Conservation (phyloP, 2,888 invertebrate species). For the Creontiades dilutus region DNA sequence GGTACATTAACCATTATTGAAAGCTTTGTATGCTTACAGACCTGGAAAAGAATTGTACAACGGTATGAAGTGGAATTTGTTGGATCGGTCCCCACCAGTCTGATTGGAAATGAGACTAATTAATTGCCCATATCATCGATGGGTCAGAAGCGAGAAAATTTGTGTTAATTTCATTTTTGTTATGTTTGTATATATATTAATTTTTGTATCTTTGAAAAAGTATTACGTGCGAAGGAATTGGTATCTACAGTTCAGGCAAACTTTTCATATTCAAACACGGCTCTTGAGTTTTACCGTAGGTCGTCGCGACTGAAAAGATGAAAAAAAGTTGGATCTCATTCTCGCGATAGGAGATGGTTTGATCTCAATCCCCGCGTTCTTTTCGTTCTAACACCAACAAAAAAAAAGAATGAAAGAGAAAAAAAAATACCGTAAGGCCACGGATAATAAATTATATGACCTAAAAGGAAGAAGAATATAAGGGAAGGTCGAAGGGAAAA, state of each 20-base stretch:
- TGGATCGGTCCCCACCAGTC: too few relatives aligned
- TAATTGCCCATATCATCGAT: too few relatives aligned
- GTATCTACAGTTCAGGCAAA: background rate
- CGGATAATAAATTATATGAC: slow-evolving; percentile 61
- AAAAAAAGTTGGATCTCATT: slow-evolving; percentile 28
- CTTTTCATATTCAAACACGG: background rate
- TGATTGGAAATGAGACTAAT: too few relatives aligned
- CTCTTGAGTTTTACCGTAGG: background rate
- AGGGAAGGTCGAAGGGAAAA: slow-evolving; percentile 50
- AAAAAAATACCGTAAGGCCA: slow-evolving; percentile 5
- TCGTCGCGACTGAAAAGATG: background rate
- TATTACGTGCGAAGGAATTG: background rate
- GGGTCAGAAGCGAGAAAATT: too few relatives aligned
- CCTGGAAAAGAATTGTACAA: too few relatives aligned
- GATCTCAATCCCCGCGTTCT: background rate
- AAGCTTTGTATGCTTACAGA: too few relatives aligned
- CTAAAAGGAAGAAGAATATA: slow-evolving; percentile 37
- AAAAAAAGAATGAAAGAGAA: background rate
- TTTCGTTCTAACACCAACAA: background rate
- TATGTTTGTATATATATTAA: too few relatives aligned
- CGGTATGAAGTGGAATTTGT: too few relatives aligned
- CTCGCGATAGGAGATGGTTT: background rate
- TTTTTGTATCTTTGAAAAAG: too few relatives aligned
- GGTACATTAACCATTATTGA: too few relatives aligned
- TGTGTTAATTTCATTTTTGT: too few relatives aligned